These are phyloP conservation scores for Recurvirostra avosetta DNA, from an alignment of 2,113 vertebrate species.

Conservation along the genomic window DNA sequence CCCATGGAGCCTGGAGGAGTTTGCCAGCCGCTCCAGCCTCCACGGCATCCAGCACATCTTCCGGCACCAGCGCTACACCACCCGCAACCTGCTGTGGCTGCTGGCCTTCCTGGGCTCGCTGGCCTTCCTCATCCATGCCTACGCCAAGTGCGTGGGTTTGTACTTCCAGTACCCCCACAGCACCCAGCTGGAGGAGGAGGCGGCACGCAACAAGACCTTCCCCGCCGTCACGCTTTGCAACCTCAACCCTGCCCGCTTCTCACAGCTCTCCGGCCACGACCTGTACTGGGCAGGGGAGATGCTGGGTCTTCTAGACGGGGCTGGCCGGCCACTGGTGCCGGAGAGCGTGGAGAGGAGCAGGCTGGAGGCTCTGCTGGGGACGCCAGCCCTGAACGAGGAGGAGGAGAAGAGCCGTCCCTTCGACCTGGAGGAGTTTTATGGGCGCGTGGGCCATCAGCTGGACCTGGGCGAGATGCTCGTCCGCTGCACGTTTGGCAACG, in stretches of 20 bases:
- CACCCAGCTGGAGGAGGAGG: conserved; percentile 67
- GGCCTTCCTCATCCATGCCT: conserved; percentile 41
- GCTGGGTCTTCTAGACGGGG: conserved; percentile 44
- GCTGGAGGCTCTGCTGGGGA: not conserved
- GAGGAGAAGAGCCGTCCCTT: conserved; percentile 44
- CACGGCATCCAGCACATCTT: conserved; percentile 67
- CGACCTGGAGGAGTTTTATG: conserved; percentile 55
- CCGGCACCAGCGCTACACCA: not conserved
- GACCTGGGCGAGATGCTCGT: conserved; percentile 70
- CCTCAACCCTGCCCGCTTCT: conserved; percentile 62
- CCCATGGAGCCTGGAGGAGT: conserved; percentile 30
- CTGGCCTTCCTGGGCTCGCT: conserved; percentile 52
- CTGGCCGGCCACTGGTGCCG: not conserved
- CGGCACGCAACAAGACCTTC: not conserved
- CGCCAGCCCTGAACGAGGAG: rapidly evolving
- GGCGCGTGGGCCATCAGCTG: conserved; percentile 56
- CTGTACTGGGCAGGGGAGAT: conserved; percentile 62
- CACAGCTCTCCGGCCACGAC: conserved; percentile 38
- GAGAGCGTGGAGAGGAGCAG: not conserved
- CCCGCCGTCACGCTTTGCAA: conserved; percentile 66
- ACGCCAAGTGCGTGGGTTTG: not conserved
- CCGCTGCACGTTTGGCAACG: conserved; percentile 58
- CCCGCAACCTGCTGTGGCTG: conserved; percentile 56
- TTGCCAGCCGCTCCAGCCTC: conserved; percentile 50
- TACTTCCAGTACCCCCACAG: conserved; percentile 69